phyloP scores from a whole-genome alignment of 2,113 vertebrate species.

The Syngnathus typhle region DNA sequence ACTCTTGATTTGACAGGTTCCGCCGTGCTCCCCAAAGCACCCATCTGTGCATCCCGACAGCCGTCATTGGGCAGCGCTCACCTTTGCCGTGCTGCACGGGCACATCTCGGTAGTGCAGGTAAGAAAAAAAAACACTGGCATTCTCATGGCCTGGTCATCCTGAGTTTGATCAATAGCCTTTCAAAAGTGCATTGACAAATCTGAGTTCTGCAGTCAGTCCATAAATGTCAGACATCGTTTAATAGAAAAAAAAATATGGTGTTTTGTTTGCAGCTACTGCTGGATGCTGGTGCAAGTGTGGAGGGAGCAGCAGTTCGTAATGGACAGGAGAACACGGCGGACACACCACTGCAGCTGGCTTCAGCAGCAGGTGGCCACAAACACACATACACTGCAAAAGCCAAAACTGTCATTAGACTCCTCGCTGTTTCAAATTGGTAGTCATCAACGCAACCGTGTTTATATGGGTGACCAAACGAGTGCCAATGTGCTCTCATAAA shows the following conservation, averaged over 20 bases:
- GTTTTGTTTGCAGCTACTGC: conserved; percentile 76
- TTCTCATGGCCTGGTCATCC: not conserved
- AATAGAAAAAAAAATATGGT: conserved; percentile 26
- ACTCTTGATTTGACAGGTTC: conserved; percentile 72
- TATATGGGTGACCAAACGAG: conserved; percentile 6
- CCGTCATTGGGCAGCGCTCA: conserved; percentile 89
- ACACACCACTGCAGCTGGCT: conserved; percentile 91
- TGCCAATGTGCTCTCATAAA: conserved; percentile 1
- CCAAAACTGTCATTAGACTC: conserved; percentile 17
- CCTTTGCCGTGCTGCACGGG: conserved; percentile 87
- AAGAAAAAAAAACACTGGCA: conserved; percentile 33
- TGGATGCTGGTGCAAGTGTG: conserved; percentile 90
- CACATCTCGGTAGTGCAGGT: conserved; percentile 98
- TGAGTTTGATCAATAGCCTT: not conserved
- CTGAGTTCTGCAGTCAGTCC: conserved; percentile 21
- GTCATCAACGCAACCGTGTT: conserved; percentile 14
- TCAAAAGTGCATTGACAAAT: conserved; percentile 31
- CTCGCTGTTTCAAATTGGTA: conserved; percentile 15
- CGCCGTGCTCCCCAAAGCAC: conserved; percentile 76
- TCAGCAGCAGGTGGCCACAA: conserved; percentile 85
- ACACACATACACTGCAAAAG: not conserved
- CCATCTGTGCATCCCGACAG: conserved; percentile 95
- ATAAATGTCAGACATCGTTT: conserved; percentile 11
- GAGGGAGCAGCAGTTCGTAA: conserved; percentile 84
- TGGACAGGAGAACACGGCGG: conserved; percentile 84